A percentile compares a stretch with the other conserved stretches of the same genome.
phyloP scores from a whole-genome alignment of 2,113 vertebrate species.

The Otocyon megalotis region DNA sequence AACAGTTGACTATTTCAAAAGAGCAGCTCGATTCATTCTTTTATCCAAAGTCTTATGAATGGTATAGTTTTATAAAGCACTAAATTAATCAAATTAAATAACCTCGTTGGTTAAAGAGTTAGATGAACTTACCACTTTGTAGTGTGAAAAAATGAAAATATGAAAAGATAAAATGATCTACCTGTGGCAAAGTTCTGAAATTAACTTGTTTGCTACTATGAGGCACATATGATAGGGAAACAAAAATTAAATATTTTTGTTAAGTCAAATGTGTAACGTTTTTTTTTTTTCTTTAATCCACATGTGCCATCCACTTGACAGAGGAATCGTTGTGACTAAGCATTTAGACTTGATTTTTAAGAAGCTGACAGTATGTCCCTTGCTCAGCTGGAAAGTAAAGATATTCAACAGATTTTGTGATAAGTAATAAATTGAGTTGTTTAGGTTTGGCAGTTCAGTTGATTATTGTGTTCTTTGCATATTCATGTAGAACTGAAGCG shows the following conservation, averaged over 20 bases:
- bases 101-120: constrained; percentile 13
- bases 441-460: constrained; percentile 76
- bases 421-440: constrained; percentile 65
- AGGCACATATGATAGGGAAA: constrained; percentile 25
- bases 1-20: constrained; percentile 46
- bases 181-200: constrained; percentile 53
- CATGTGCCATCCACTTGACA: constrained; percentile 37
- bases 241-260: constrained; percentile 58
- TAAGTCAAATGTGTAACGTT: not conserved
- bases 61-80: constrained; percentile 62
- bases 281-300: constrained; percentile 46
- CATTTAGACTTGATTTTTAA: constrained; percentile 15
- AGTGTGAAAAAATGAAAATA: not conserved
- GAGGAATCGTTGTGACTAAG: constrained; percentile 58
- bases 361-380: constrained; percentile 61
- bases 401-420: constrained; percentile 17
- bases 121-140: not conserved
- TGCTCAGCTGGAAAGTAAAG: constrained; percentile 65
- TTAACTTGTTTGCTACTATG: constrained; percentile 36
- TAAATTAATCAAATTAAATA: constrained; percentile 44
- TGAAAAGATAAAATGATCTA: not conserved
- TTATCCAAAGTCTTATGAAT: constrained; percentile 57
- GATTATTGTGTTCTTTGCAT: constrained; percentile 78
- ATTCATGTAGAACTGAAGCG: constrained; percentile 80
- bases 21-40: constrained; percentile 44